Evolutionary conservation across 2,888 invertebrate species (phyloP).

Genomic region (Venusia cambrica): DNA sequence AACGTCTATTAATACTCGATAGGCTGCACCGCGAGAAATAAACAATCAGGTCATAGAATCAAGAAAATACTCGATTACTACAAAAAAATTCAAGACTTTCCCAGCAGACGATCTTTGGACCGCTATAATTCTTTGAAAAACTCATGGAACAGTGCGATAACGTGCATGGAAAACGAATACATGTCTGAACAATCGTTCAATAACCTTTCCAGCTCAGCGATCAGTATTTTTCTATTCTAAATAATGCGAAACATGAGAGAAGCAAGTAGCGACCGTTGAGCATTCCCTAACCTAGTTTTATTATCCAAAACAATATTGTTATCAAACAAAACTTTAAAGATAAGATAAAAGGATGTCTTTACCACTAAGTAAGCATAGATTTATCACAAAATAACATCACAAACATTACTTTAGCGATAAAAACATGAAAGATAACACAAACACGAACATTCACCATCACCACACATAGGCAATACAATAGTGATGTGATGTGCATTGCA

Average conservation of each 20-base stretch:
- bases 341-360: constrained; percentile 65
- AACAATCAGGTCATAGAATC: constrained; percentile 44
- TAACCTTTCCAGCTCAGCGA: constrained; percentile 29
- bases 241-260: constrained; percentile 63
- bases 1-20: constrained; percentile 33
- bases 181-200: constrained; percentile 29
- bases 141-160: constrained; percentile 3
- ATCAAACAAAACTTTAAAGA: constrained; percentile 51
- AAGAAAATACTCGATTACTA: constrained; percentile 5
- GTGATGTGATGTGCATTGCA: constrained; percentile 40
- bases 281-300: constrained; percentile 65
- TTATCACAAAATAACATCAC: constrained; percentile 61
- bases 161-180: background rate
- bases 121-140: constrained; percentile 5
- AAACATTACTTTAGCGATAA: constrained; percentile 77
- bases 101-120: constrained; percentile 18
- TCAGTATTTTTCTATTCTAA: constrained; percentile 51
- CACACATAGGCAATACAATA: constrained; percentile 57
- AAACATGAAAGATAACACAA: constrained; percentile 77
- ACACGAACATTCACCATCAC: constrained; percentile 56
- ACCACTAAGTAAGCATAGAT: constrained; percentile 68
- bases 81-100: constrained; percentile 11
- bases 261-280: constrained; percentile 39
- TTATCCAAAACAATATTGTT: constrained; percentile 41
- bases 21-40: constrained; percentile 36